Percentiles rank a stretch among this genome's conserved stretches.
phyloP scores from a whole-genome alignment of 2,113 vertebrate genomes.

The Dipodomys ordii region DNA sequence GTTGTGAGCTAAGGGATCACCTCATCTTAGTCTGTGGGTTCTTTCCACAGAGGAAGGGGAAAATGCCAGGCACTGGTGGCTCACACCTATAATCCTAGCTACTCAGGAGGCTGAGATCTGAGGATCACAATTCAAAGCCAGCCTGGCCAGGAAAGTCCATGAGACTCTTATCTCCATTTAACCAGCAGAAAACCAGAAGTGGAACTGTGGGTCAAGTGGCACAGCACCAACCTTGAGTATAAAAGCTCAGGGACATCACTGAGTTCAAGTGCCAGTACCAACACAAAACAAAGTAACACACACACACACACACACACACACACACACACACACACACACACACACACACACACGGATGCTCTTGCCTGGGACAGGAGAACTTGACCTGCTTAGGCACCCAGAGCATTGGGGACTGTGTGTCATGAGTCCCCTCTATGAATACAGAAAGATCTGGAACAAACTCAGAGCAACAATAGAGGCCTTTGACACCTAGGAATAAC shows the following conservation, averaged over 20 bases:
- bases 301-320: neutral
- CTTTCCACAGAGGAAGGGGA: neutral
- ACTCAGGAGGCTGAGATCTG: no score
- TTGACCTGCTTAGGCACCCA: accelerated
- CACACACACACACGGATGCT: neutral
- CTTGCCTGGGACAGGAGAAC: accelerated
- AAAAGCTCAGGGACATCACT: neutral
- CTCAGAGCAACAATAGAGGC: neutral
- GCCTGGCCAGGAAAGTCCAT: no score
- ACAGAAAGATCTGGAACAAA: neutral
- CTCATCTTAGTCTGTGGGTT: accelerated
- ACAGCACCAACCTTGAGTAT: no score
- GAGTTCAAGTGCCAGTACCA: neutral
- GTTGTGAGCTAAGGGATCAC: neutral
- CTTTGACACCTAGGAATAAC: neutral
- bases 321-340: neutral
- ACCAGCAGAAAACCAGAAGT: no score
- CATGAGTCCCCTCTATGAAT: neutral
- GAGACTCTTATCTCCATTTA: no score
- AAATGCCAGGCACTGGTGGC: no score
- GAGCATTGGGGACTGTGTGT: neutral
- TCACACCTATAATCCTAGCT: no score
- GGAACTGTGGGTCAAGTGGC: no score
- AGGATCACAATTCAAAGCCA: no score
- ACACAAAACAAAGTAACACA: neutral